Base-by-base conservation (phyloP, 2,797 vertebrate species). In the Micropoecilia bifurca region DNA sequence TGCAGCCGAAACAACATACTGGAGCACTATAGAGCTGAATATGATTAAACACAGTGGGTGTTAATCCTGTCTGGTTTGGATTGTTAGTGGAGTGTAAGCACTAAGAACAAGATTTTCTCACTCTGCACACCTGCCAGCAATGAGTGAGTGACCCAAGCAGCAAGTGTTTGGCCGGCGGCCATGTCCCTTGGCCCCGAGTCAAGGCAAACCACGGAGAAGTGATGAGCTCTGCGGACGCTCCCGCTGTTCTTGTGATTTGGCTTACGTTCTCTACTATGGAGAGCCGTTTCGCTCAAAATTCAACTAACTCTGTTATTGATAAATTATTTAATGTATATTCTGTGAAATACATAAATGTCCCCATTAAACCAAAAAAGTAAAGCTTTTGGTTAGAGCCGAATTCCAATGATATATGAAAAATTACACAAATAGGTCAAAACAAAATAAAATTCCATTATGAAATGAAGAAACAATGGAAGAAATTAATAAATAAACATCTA, bases 151-250 rank as follows among this genome's bases (percentile, higher is more conserved):
- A 83, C 79, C 80, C n/a, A 71, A 66, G 73, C 72, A 48, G 50
- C 71, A 76, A 47, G 68, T 50, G 69, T 78, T 66, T 76, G 82
- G 79, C 77, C 41, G 69, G 71, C 57, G 77, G 69, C 69, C 53
- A 73, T 72, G 30, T 87, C 73, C 47, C 46, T 47, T 80, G 77
- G 71, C 75, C 80, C 75, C 33, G 61, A 84, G 69, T 77, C 25
- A 76, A 45, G 28, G 57, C 13, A 84, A 74, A 78, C 53, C 74
- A 71, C 22, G 45, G 66, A 68, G 33, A 74, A 75, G 48, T 53
- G 68, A 88, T 84, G 80, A 55, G 71, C 57, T 77, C 83, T 79
- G 48, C 30, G 28, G 50, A 48, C 66, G 5, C 48, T 74, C 41
- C 16, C 75, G 8, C 41, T 82, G 45, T 74, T 75, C n/a, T 66